Evolutionary conservation across 2,113 vertebrate species (phyloP).

Genomic region (Tamias sibiricus): DNA sequence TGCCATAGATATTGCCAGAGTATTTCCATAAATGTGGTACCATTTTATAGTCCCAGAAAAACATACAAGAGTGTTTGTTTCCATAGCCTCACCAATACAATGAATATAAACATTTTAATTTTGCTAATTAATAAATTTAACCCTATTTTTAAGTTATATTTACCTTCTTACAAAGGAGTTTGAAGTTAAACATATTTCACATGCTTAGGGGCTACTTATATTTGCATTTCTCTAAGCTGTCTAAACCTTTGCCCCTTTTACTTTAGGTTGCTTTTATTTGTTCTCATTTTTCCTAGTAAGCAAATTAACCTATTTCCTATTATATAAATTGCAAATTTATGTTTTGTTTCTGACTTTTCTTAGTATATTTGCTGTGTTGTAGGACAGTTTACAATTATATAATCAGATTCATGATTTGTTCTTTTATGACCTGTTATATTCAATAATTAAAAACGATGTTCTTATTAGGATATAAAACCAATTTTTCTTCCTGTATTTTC

Average conservation of each 20-base stretch:
- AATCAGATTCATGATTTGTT: background rate
- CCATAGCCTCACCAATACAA: background rate
- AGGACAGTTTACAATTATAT: background rate
- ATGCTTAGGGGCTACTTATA: background rate
- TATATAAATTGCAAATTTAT: background rate
- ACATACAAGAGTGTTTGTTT: background rate
- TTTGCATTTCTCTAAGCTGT: background rate
- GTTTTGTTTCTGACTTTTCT: background rate
- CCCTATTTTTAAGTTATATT: background rate
- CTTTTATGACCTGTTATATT: background rate
- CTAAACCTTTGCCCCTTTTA: background rate
- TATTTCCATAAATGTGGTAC: background rate
- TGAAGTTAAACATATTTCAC: background rate
- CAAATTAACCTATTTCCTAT: background rate
- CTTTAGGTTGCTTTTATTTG: background rate
- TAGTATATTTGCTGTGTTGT: background rate
- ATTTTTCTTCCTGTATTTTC: background rate
- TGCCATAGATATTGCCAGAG: conserved; percentile 25
- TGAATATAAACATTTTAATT: background rate
- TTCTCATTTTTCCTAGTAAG: background rate
- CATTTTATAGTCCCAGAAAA: conserved; percentile 2
- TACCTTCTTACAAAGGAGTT: background rate
- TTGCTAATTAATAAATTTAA: background rate
- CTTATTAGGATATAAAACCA: background rate
- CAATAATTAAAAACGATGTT: background rate